Evolutionary conservation across 1,140 invertebrate genomes (phyloP).

Genomic region (Cryptotermes secundus): DNA sequence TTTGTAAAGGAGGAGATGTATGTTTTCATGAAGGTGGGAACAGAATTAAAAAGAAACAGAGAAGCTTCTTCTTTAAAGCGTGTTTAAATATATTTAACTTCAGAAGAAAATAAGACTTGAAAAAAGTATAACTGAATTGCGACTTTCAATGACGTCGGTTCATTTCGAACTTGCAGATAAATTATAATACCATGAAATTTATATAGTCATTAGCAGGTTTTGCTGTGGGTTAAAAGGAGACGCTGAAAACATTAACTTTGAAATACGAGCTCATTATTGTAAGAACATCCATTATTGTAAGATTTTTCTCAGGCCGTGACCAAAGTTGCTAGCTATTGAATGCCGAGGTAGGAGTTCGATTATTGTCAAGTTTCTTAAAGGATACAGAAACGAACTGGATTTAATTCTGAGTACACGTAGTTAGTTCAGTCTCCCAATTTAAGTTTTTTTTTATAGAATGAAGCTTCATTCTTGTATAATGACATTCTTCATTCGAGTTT

Average conservation of each 20-base stretch:
- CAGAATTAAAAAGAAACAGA: no score
- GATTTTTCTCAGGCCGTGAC: neutral
- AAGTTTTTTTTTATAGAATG: neutral
- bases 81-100: no score
- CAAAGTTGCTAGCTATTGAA: neutral
- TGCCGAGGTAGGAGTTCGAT: neutral
- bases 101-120: neutral
- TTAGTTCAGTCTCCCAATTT: neutral
- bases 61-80: no score
- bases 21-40: no score
- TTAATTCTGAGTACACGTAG: neutral
- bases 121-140: neutral
- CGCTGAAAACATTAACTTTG: neutral
- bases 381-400: neutral
- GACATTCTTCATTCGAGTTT: neutral
- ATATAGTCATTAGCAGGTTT: neutral
- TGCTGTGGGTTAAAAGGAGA: neutral
- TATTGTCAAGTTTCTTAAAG: neutral
- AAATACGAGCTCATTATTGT: conserved; percentile 1
- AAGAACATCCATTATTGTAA: neutral
- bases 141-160: neutral
- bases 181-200: conserved; percentile 4
- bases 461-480: neutral
- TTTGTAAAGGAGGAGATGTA: no score
- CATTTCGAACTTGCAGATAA: neutral